Conservation (phyloP, 2,113 vertebrate species). For the Bufo gargarizans region DNA sequence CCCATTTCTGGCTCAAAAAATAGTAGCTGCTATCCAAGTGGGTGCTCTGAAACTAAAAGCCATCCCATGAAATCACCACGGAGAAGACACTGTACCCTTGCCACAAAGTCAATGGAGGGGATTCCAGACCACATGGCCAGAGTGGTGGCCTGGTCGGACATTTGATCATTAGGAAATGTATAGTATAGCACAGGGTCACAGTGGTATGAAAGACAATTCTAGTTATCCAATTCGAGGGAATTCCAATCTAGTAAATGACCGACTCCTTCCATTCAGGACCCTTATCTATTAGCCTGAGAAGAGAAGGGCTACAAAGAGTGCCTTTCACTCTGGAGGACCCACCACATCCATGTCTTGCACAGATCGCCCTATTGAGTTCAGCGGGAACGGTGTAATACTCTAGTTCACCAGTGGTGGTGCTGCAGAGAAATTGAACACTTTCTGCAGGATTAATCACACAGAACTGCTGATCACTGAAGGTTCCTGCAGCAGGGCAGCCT, state of each 20-base stretch:
- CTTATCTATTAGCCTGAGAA: not conserved
- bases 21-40: not conserved
- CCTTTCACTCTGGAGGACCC: not conserved
- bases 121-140: too few species aligned
- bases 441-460: not conserved
- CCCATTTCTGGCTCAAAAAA: not conserved
- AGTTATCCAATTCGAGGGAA: not conserved
- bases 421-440: not conserved
- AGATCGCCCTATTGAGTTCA: not conserved
- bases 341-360: not conserved
- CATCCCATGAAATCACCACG: not conserved
- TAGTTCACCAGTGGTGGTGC: not conserved
- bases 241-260: not conserved
- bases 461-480: not conserved
- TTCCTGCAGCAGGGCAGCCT: not conserved
- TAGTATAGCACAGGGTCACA: not conserved
- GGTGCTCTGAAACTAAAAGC: not conserved
- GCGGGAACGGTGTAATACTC: not conserved
- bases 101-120: not conserved
- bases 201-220: not conserved
- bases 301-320: too few species aligned
- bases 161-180: too few species aligned
- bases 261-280: not conserved
- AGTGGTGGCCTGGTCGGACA: too few species aligned
- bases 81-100: not conserved